These are phyloP conservation scores for Cynoglossus semilaevis DNA, from an alignment of 2,113 vertebrate species.

Conservation along the genomic window DNA sequence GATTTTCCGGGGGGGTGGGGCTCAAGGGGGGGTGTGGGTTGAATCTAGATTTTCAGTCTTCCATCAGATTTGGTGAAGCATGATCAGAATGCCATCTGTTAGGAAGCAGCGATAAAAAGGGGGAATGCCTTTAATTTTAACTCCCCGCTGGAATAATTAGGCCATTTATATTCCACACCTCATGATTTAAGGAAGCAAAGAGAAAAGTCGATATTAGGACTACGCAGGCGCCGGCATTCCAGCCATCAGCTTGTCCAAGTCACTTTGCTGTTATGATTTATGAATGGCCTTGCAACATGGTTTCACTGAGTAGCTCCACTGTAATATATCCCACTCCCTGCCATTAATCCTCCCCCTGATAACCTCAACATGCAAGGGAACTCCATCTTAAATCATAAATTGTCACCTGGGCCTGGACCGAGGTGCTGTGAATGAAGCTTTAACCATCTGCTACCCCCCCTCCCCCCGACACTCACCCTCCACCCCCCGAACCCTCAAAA, in stretches of 20 bases:
- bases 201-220: constrained; percentile 68
- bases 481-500: too few relatives aligned
- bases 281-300: constrained; percentile 65
- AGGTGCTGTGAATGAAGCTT: constrained; percentile 35
- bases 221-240: constrained; percentile 68
- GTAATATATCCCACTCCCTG: constrained; percentile 64
- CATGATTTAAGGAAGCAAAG: constrained; percentile 67
- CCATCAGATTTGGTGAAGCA: constrained; percentile 21
- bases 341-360: constrained; percentile 71
- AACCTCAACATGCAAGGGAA: constrained; percentile 71
- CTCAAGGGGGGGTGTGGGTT: not conserved
- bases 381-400: constrained; percentile 63
- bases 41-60: constrained; percentile 5
- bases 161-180: constrained; percentile 74
- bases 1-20: not conserved
- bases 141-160: constrained; percentile 70
- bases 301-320: constrained; percentile 54
- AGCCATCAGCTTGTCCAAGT: constrained; percentile 72
- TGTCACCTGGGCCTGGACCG: constrained; percentile 27
- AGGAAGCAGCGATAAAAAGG: constrained; percentile 46
- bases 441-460: not conserved
- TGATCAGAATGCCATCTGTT: constrained; percentile 60
- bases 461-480: too few relatives aligned
- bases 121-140: constrained; percentile 66
- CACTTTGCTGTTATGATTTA: constrained; percentile 76